Evolutionary conservation across 2,797 vertebrate genomes (phyloP).

Genomic region (Myripristis murdjan): DNA sequence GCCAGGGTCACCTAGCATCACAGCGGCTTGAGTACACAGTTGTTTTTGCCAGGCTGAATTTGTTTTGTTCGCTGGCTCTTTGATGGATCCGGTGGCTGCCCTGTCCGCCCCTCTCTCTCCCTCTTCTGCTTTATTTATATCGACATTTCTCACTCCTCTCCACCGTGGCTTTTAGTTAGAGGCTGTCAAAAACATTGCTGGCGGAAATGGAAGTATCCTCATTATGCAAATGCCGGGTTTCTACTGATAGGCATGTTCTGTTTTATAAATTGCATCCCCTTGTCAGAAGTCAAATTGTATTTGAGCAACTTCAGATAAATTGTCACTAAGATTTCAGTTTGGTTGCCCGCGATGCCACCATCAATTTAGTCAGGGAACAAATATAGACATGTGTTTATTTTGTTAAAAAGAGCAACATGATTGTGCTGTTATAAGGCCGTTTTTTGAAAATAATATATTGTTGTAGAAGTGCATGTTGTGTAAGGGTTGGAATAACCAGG

Average conservation of each 20-base stretch:
- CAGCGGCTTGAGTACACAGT: conserved; percentile 43
- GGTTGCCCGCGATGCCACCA: conserved; percentile 88
- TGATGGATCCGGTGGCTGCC: conserved; percentile 81
- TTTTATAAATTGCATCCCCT: conserved; percentile 95
- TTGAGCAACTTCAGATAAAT: conserved; percentile 95
- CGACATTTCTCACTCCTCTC: conserved; percentile 87
- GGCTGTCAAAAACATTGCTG: conserved; percentile 93
- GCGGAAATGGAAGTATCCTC: conserved; percentile 93
- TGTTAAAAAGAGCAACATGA: conserved; percentile 80
- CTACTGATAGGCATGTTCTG: conserved; percentile 94
- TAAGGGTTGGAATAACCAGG: conserved; percentile 77
- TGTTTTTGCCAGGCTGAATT: conserved; percentile 81
- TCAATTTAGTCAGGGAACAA: conserved; percentile 90
- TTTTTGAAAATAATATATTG: conserved; percentile 86
- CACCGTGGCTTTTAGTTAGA: conserved; percentile 85
- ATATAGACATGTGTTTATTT: conserved; percentile 90
- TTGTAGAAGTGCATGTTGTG: conserved; percentile 84
- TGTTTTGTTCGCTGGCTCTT: conserved; percentile 83
- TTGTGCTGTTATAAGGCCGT: conserved; percentile 84
- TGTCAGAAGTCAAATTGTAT: conserved; percentile 98
- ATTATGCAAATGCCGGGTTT: conserved; percentile 94
- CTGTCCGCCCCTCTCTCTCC: conserved; percentile 74
- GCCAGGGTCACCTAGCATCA: conserved; percentile 80
- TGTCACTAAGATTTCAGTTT: conserved; percentile 95
- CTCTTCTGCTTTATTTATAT: conserved; percentile 87